These are phyloP conservation scores for Protomyctophum bolini DNA, from an alignment of 2,113 vertebrate genomes.

Conservation along the genomic window DNA sequence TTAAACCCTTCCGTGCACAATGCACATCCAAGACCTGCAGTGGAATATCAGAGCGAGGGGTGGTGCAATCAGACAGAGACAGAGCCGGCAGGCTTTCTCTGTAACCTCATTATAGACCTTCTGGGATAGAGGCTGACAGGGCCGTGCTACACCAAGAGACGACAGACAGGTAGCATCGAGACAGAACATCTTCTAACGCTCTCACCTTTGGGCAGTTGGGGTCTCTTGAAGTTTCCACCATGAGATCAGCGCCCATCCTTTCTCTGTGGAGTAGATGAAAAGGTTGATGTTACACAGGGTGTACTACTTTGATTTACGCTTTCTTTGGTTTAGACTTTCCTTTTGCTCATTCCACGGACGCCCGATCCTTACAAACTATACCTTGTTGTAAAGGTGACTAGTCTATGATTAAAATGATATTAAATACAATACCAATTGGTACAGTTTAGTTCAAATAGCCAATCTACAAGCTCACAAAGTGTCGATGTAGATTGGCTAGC, in stretches of 20 bases:
- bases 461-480: too few relatives aligned
- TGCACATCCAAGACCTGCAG: background rate
- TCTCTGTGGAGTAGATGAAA: slow-evolving; percentile 79
- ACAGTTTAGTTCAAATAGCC: too few relatives aligned
- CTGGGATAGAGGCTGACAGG: background rate
- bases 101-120: slow-evolving; percentile 24
- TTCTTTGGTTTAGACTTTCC: background rate
- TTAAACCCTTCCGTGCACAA: slow-evolving; percentile 1
- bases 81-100: slow-evolving; percentile 24
- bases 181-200: slow-evolving; percentile 49
- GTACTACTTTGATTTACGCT: background rate
- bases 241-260: slow-evolving; percentile 90
- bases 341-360: background rate
- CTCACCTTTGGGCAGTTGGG: slow-evolving; percentile 91
- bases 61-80: background rate
- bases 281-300: slow-evolving; percentile 15
- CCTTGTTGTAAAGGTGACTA: too few relatives aligned
- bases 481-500: too few relatives aligned
- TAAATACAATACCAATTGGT: too few relatives aligned
- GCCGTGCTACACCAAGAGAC: slow-evolving; percentile 1
- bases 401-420: too few relatives aligned
- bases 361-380: too few relatives aligned
- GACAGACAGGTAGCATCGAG: slow-evolving; percentile 9
- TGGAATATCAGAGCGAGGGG: background rate
- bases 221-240: slow-evolving; percentile 94